These are phyloP conservation scores for Acanthiza pusilla DNA, from an alignment of 2,797 vertebrate species.

Conservation along the genomic window DNA sequence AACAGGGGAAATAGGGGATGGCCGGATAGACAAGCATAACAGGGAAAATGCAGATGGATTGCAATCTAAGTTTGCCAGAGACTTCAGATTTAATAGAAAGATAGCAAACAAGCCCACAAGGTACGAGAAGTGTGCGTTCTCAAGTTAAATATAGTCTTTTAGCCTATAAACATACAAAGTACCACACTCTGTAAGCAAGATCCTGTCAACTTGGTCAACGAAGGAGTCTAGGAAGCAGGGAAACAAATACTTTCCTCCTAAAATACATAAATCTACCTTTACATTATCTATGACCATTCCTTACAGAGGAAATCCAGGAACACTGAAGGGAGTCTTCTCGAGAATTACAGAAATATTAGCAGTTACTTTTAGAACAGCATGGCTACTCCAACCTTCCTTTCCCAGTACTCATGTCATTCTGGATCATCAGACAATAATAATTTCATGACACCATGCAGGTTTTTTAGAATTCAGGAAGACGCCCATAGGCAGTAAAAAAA, in stretches of 20 bases:
- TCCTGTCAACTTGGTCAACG: background rate
- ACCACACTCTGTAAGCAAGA: background rate
- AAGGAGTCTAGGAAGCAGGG: background rate
- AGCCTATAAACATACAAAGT: background rate
- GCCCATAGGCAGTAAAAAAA: background rate
- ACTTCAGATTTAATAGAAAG: background rate
- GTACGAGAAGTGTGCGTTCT: background rate
- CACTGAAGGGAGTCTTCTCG: background rate
- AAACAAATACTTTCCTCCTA: background rate
- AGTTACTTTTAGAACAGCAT: background rate
- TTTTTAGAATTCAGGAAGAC: background rate
- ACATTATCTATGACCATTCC: background rate
- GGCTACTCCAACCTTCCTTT: background rate
- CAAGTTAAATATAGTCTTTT: background rate
- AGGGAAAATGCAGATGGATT: background rate
- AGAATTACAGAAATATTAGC: background rate
- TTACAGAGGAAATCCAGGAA: background rate
- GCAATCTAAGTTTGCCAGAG: background rate
- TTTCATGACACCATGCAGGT: background rate
- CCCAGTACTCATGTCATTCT: background rate
- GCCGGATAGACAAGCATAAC: background rate
- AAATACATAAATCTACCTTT: background rate
- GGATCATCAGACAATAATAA: background rate
- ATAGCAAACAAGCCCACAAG: background rate
- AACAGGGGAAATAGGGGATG: rapidly evolving